A percentile compares a stretch with the other conserved stretches of the same genome.
These are phyloP conservation scores for Apostichopus parvimensis DNA, from an alignment of 35 echinoderm and acorn worm genomes.

Conservation along the genomic window DNA sequence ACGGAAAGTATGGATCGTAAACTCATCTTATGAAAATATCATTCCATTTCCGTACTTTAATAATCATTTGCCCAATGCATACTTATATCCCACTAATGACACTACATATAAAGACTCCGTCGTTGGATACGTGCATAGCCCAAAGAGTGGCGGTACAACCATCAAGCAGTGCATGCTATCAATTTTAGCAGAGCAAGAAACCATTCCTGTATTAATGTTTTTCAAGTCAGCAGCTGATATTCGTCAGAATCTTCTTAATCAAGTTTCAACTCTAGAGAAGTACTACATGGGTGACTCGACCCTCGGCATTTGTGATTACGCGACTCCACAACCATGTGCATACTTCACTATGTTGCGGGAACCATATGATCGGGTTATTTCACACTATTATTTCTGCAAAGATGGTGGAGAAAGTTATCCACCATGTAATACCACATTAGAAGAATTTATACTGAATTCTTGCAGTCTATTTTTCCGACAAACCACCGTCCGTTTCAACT, in stretches of 20 bases:
- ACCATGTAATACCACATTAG: conserved; percentile 20
- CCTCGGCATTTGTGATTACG: conserved; percentile 41
- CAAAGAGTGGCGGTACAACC: conserved; percentile 36
- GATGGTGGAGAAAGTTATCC: conserved; percentile 34
- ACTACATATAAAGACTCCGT: neutral
- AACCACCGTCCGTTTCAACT: conserved; percentile 34
- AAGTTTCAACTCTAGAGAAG: neutral
- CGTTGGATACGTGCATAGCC: conserved; percentile 38
- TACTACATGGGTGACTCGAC: conserved; percentile 51
- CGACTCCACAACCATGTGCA: neutral
- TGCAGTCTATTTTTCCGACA: conserved; percentile 42
- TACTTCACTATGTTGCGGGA: conserved; percentile 46
- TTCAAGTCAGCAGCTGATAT: conserved; percentile 24
- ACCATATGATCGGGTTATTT: conserved; percentile 30
- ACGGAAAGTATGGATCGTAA: neutral
- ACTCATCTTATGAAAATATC: neutral
- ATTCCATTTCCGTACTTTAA: conserved; percentile 35
- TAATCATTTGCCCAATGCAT: conserved; percentile 27
- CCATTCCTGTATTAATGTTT: neutral
- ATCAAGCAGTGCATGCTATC: conserved; percentile 35
- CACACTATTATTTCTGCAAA: conserved; percentile 49
- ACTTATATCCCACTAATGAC: conserved; percentile 24
- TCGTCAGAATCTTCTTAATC: conserved; percentile 1
- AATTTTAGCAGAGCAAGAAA: neutral
- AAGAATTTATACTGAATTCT: conserved; percentile 27